Percentiles rank a stretch among this genome's conserved stretches.
Evolutionary conservation across 2,797 vertebrate genomes (phyloP).

Genomic region (Lepilemur ruficaudatus): DNA sequence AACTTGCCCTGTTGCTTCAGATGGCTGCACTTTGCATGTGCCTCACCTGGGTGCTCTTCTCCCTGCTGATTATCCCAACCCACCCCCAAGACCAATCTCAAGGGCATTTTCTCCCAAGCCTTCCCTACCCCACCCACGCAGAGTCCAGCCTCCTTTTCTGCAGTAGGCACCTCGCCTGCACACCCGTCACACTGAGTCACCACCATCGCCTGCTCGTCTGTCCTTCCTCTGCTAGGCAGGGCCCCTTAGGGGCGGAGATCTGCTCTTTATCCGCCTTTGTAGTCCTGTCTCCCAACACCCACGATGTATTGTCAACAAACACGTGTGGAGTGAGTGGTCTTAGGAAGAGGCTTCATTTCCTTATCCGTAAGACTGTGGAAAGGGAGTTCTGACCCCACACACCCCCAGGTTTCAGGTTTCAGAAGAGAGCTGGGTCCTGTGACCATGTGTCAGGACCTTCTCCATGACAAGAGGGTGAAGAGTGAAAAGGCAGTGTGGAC

Average conservation of each 20-base stretch:
- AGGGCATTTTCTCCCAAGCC: not conserved
- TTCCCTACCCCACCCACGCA: not conserved
- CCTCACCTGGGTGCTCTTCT: not conserved
- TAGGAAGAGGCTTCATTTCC: constrained; percentile 38
- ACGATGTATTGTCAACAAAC: not conserved
- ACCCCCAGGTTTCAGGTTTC: not conserved
- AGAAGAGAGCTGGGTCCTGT: not conserved
- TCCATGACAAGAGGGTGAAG: not conserved
- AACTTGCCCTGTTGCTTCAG: not conserved
- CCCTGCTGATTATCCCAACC: not conserved
- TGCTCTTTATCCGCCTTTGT: not conserved
- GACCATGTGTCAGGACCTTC: not conserved
- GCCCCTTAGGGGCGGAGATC: not conserved
- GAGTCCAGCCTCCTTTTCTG: not conserved
- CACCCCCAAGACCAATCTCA: not conserved
- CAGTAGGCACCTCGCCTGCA: too few relatives aligned
- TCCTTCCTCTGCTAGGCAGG: not conserved
- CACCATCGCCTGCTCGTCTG: not conserved
- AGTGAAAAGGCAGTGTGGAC: not conserved
- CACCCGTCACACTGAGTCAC: not conserved
- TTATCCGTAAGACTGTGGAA: not conserved
- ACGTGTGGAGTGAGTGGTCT: not conserved
- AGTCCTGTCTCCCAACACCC: not conserved
- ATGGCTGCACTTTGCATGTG: not conserved
- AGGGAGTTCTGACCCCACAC: not conserved